phyloP scores from a whole-genome alignment of 1,140 invertebrate species.

The Dicyema japonicum region DNA sequence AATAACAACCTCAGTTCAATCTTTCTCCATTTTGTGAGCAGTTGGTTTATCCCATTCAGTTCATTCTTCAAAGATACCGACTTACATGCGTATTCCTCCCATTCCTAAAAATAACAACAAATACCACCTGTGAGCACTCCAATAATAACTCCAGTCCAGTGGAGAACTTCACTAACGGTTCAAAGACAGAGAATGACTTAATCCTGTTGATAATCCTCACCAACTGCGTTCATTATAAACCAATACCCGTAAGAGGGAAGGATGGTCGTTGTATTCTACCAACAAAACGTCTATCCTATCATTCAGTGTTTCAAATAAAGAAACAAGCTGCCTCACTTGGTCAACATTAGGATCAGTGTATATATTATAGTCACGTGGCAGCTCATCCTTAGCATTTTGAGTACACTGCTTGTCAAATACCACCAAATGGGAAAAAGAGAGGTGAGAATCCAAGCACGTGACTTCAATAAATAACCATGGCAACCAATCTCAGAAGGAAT shows the following conservation, averaged over 20 bases:
- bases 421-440: too few relatives aligned
- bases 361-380: too few relatives aligned
- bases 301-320: conserved; percentile 30
- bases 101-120: conserved; percentile 27
- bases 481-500: too few relatives aligned
- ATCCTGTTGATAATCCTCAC: conserved; percentile 35
- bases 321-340: conserved; percentile 35
- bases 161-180: conserved; percentile 48
- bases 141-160: conserved; percentile 56
- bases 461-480: too few relatives aligned
- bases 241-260: conserved; percentile 36
- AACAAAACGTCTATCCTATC: conserved; percentile 31
- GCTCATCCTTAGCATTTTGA: too few relatives aligned
- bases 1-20: conserved; percentile 34
- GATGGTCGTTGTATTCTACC: conserved; percentile 54
- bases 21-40: conserved; percentile 59
- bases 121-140: conserved; percentile 25
- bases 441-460: too few relatives aligned
- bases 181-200: conserved; percentile 36
- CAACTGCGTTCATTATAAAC: conserved; percentile 8
- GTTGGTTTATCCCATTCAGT: conserved; percentile 33
- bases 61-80: conserved; percentile 41
- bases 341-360: conserved; percentile 47
- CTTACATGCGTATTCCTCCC: conserved; percentile 57
- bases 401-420: too few relatives aligned